These are phyloP conservation scores for Dufourea novaeangliae DNA, from an alignment of 1,140 invertebrate species.

Conservation along the genomic window DNA sequence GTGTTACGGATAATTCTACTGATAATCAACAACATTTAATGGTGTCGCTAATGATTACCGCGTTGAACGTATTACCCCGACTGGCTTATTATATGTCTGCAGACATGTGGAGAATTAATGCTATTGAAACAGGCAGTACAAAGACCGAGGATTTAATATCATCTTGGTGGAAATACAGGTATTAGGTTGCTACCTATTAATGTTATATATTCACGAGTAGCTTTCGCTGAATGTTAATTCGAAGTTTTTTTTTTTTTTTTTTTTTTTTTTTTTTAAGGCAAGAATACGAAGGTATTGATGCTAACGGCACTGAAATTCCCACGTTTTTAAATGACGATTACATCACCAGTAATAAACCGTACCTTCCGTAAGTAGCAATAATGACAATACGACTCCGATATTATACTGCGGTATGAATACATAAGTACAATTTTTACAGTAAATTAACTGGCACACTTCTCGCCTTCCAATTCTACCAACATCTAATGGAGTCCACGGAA, in stretches of 20 bases:
- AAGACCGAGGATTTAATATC: conserved; percentile 66
- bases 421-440: conserved; percentile 63
- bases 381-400: not conserved
- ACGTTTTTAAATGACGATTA: conserved; percentile 82
- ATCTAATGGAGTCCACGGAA: conserved; percentile 71
- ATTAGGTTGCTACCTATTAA: conserved; percentile 33
- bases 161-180: conserved; percentile 81
- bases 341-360: conserved; percentile 83
- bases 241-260: conserved; percentile 20
- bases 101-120: conserved; percentile 84
- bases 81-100: conserved; percentile 84
- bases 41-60: conserved; percentile 73
- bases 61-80: conserved; percentile 73
- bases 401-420: not conserved
- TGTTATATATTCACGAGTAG: not conserved
- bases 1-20: conserved; percentile 59
- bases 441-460: conserved; percentile 80
- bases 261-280: conserved; percentile 59
- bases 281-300: conserved; percentile 67
- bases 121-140: conserved; percentile 78
- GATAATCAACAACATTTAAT: conserved; percentile 65
- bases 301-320: conserved; percentile 54
- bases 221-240: not conserved
- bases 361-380: conserved; percentile 80
- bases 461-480: conserved; percentile 80